Percentiles rank a stretch among this genome's conserved stretches.
phyloP scores from a whole-genome alignment of 2,113 vertebrate genomes.

The Oriolus oriolus region DNA sequence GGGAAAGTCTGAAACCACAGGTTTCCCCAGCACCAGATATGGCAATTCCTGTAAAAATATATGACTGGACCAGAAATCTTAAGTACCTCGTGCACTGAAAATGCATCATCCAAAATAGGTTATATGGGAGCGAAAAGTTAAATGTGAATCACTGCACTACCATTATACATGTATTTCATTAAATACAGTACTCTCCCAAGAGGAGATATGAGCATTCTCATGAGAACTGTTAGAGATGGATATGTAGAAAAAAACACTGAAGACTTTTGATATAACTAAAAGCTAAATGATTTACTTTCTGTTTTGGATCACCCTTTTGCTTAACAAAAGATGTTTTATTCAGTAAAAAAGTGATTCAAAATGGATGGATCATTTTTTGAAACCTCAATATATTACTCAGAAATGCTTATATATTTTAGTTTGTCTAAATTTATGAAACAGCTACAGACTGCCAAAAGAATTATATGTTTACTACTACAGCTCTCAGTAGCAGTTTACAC shows the following conservation, averaged over 20 bases:
- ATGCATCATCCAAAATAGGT: neutral
- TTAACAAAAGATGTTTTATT: neutral
- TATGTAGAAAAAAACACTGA: neutral
- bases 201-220: neutral
- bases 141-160: neutral
- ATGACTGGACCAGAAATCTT: neutral
- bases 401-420: neutral
- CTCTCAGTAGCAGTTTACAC: neutral
- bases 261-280: neutral
- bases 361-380: neutral
- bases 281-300: neutral
- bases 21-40: neutral
- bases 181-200: neutral
- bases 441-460: neutral
- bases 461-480: neutral
- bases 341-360: neutral
- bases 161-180: neutral
- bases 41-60: neutral
- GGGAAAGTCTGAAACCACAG: neutral
- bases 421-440: neutral
- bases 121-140: neutral
- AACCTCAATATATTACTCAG: neutral
- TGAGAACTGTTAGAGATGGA: neutral
- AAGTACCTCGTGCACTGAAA: neutral
- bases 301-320: neutral